Evolutionary conservation across 2,797 vertebrate species (phyloP).

Genomic region (Enteromius mattozi): DNA sequence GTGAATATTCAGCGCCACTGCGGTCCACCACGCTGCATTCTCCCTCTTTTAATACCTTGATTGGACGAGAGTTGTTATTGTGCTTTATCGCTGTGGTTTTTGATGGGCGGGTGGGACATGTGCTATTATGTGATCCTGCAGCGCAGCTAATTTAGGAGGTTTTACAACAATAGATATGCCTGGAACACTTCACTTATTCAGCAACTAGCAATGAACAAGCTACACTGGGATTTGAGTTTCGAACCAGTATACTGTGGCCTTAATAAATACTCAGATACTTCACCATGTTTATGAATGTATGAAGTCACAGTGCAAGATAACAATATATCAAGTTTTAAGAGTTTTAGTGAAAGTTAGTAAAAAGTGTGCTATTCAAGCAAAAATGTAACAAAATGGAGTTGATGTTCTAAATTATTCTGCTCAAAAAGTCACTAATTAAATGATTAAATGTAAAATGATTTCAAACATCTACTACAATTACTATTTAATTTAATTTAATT

Average conservation of each 20-base stretch:
- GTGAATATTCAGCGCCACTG: slow-evolving; percentile 27
- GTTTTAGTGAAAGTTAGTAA: neutral
- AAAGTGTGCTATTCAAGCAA: neutral
- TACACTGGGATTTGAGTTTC: neutral
- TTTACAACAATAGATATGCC: neutral
- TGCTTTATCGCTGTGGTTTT: slow-evolving; percentile 40
- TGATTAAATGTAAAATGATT: neutral
- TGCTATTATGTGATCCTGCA: slow-evolving; percentile 10
- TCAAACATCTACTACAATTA: neutral
- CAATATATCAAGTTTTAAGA: neutral
- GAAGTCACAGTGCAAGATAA: neutral
- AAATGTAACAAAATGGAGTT: neutral
- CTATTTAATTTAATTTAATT: neutral
- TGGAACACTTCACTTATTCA: neutral
- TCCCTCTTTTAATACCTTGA: slow-evolving; percentile 2
- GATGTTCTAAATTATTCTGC: neutral
- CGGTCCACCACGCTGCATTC: slow-evolving; percentile 13
- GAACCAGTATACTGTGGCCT: neutral
- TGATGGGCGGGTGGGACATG: slow-evolving; percentile 2
- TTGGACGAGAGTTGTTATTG: slow-evolving; percentile 25
- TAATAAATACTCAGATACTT: neutral
- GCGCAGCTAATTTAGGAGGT: slow-evolving; percentile 2
- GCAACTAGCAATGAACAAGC: neutral
- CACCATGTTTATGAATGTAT: neutral
- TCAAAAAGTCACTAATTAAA: neutral